Percentiles rank a stretch among this genome's conserved stretches.
phyloP scores from a whole-genome alignment of 2,888 invertebrate species.

The Tiliacea citrago region DNA sequence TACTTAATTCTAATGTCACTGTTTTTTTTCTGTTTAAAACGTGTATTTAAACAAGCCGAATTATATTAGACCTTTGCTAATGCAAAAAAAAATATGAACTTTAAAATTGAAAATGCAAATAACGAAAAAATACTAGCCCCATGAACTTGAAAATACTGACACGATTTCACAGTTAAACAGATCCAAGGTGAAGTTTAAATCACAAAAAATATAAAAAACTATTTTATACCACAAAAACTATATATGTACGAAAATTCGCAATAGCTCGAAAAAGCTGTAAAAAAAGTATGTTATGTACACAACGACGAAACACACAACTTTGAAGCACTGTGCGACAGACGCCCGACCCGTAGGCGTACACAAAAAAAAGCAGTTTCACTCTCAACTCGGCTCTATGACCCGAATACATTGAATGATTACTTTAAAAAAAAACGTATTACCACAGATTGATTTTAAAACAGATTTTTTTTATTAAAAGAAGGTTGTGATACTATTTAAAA shows the following conservation, averaged over 20 bases:
- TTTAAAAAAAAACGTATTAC: conserved; percentile 54
- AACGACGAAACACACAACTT: conserved; percentile 41
- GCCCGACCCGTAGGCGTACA: conserved; percentile 49
- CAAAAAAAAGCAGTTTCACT: conserved; percentile 81
- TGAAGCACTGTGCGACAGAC: conserved; percentile 59
- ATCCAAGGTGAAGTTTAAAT: conserved; percentile 33
- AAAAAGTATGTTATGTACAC: conserved; percentile 54
- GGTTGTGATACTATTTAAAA: conserved; percentile 14
- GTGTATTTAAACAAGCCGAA: not conserved
- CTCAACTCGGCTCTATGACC: conserved; percentile 71
- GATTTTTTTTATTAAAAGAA: not conserved
- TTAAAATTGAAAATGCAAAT: no score
- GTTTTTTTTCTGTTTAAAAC: not conserved
- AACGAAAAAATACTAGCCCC: no score
- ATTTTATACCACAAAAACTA: not conserved
- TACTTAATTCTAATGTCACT: no score
- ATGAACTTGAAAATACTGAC: conserved; percentile 12
- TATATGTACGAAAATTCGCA: conserved; percentile 27
- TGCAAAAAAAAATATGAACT: not conserved
- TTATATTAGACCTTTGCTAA: not conserved
- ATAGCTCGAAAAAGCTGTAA: conserved; percentile 41
- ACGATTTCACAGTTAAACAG: conserved; percentile 17
- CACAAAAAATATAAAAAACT: not conserved
- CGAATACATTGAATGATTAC: conserved; percentile 62
- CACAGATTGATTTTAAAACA: not conserved